Evolutionary conservation across 2,888 invertebrate species (phyloP).

Genomic region (Amphipyra berbera): DNA sequence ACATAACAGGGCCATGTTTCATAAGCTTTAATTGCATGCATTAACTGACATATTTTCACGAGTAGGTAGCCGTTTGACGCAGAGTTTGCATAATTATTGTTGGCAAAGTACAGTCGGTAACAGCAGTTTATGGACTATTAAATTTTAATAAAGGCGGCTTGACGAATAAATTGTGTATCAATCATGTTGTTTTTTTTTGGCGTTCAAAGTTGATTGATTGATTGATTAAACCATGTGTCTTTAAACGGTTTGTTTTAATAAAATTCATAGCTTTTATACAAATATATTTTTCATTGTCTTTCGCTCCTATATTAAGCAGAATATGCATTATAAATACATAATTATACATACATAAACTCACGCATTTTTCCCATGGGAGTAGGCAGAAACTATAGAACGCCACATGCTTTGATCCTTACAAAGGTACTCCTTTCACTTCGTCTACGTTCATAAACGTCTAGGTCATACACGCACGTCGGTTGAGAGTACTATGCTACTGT

Average conservation of each 20-base stretch:
- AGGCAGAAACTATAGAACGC: too few species aligned
- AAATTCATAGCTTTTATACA: not conserved
- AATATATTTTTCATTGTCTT: not conserved
- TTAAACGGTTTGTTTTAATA: slow-evolving; percentile 9
- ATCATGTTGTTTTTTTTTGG: slow-evolving; percentile 9
- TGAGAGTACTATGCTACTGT: too few species aligned
- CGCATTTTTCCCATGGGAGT: too few species aligned
- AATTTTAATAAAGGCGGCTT: slow-evolving; percentile 3
- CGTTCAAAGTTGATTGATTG: slow-evolving; percentile 16
- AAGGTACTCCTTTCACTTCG: too few species aligned
- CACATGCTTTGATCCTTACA: too few species aligned
- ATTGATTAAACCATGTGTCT: slow-evolving; percentile 15
- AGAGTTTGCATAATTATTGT: slow-evolving; percentile 59
- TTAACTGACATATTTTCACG: slow-evolving; percentile 60
- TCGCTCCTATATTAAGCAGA: too few species aligned
- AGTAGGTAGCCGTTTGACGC: slow-evolving; percentile 49
- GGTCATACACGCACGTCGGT: too few species aligned
- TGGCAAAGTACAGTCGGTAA: slow-evolving; percentile 35
- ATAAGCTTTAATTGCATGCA: slow-evolving; percentile 58
- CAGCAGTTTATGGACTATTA: slow-evolving; percentile 10
- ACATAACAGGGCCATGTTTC: slow-evolving; percentile 34
- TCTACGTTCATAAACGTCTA: too few species aligned
- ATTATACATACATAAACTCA: too few species aligned
- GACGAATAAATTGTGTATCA: slow-evolving; percentile 17
- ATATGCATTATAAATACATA: too few species aligned